Conservation (phyloP, 64 coral and sea anemone genomes). For the Actinia tenebrosa region DNA sequence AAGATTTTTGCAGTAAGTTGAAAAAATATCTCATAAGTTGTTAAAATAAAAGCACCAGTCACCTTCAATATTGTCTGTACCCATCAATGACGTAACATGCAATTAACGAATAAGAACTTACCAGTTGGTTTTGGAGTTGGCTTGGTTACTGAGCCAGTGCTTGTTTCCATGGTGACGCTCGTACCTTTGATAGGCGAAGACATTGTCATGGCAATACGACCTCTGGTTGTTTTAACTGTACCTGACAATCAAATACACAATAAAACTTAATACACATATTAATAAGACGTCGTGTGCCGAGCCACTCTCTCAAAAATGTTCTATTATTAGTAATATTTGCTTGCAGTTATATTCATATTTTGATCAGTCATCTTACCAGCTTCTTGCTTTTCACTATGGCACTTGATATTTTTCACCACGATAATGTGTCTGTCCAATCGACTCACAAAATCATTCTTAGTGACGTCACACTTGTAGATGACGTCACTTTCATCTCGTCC, state of each 20-base stretch:
- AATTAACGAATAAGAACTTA: neutral
- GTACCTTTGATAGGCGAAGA: neutral
- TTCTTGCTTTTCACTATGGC: neutral
- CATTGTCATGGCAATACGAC: conserved; percentile 3
- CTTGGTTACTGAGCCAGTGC: neutral
- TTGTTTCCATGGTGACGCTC: neutral
- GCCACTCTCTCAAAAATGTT: too few relatives aligned
- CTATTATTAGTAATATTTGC: too few relatives aligned
- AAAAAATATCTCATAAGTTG: too few relatives aligned
- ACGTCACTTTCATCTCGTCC: neutral
- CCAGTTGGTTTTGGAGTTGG: neutral
- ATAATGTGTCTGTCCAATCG: neutral
- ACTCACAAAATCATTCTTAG: neutral
- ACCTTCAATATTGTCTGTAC: too few relatives aligned
- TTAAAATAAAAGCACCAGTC: too few relatives aligned
- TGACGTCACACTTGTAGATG: conserved; percentile 16
- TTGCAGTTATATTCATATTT: too few relatives aligned
- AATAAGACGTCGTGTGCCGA: neutral
- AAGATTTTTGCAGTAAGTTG: too few relatives aligned
- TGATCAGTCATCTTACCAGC: neutral
- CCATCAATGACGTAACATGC: too few relatives aligned
- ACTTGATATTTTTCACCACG: neutral
- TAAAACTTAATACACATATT: too few relatives aligned
- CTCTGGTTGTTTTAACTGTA: neutral
- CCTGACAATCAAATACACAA: neutral